phyloP scores from a whole-genome alignment of 2,888 invertebrate genomes.

The Frankliniella fusca region DNA sequence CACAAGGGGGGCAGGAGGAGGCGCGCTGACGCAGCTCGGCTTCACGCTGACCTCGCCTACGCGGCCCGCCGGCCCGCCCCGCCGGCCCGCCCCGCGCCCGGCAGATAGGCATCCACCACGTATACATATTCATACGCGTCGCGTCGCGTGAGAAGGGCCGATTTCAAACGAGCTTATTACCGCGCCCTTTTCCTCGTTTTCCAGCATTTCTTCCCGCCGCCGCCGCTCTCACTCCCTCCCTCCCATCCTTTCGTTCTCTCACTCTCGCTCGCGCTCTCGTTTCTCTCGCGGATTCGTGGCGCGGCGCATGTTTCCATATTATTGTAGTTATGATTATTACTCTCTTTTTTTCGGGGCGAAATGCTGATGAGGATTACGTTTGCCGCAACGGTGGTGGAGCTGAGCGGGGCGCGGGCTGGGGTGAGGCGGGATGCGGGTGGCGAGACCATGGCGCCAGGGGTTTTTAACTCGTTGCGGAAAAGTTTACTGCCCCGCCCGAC shows the following conservation, averaged over 20 bases:
- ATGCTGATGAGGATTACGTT: not conserved
- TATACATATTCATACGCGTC: constrained; percentile 9
- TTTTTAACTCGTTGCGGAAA: too few species aligned
- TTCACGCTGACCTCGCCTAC: not conserved
- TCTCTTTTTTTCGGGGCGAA: not conserved
- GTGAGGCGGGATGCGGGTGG: not conserved
- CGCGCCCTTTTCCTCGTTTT: not conserved
- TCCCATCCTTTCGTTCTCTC: not conserved
- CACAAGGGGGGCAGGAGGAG: too few species aligned
- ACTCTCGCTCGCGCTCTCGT: not conserved
- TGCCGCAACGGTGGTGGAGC: not conserved
- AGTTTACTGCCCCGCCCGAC: too few species aligned
- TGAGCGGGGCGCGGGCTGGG: not conserved
- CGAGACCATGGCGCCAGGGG: too few species aligned
- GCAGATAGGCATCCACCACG: not conserved
- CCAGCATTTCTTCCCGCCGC: not conserved
- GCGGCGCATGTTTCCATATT: not conserved
- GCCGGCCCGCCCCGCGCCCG: not conserved
- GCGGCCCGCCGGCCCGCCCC: too few species aligned
- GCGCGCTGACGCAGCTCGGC: not conserved
- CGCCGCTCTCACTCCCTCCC: not conserved
- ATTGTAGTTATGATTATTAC: not conserved
- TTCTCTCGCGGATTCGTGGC: not conserved
- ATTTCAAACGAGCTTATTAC: not conserved
- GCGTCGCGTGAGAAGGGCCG: constrained; percentile 3